These are phyloP conservation scores for Zhengitettix transpicula DNA, from an alignment of 2,888 invertebrate species.

Conservation along the genomic window DNA sequence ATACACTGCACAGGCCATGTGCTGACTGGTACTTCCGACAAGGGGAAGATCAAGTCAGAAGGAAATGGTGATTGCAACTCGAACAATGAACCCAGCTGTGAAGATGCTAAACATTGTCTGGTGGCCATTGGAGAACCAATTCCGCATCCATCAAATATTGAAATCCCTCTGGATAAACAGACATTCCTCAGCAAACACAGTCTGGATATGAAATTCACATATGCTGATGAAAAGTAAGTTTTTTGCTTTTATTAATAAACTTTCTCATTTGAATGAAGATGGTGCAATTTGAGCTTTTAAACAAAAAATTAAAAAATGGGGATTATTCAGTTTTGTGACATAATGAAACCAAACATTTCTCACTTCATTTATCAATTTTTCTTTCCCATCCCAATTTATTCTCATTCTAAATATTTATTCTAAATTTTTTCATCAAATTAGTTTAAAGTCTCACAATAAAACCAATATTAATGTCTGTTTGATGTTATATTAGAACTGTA, in stretches of 20 bases:
- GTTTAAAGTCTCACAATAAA: no score
- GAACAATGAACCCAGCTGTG: conserved; percentile 12
- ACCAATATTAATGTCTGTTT: no score
- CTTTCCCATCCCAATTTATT: no score
- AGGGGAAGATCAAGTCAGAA: conserved; percentile 7
- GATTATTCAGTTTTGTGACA: no score
- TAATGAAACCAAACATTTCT: no score
- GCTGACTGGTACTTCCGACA: conserved; percentile 22
- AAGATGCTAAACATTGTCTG: conserved; percentile 32
- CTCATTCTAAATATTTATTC: no score
- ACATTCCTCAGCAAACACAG: conserved; percentile 85
- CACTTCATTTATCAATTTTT: no score
- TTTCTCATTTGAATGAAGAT: no score
- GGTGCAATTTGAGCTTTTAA: no score
- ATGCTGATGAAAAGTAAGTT: conserved; percentile 82
- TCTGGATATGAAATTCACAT: conserved; percentile 88
- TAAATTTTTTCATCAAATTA: no score
- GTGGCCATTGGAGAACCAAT: conserved; percentile 67
- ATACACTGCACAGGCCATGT: conserved; percentile 77
- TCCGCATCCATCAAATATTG: conserved; percentile 82
- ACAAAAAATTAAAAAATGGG: no score
- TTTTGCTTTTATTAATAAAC: not conserved
- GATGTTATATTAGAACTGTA: no score
- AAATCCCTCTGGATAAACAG: conserved; percentile 71
- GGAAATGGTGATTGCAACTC: not conserved